Conservation (phyloP, 64 coral and sea anemone species). For the Stylophora pistillata region DNA sequence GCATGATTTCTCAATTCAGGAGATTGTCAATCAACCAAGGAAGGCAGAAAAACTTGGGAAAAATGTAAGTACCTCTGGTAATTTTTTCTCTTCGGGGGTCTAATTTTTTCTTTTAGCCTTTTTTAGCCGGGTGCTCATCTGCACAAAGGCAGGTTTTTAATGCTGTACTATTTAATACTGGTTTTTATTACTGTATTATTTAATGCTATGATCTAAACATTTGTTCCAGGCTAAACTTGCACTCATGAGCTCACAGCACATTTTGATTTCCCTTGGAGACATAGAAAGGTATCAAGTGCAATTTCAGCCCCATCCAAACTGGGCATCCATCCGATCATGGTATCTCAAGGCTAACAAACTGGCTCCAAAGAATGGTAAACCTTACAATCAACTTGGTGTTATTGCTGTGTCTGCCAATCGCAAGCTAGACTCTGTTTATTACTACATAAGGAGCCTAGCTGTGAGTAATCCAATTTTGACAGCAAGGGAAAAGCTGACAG, state of each 20-base stretch:
- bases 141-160: too few relatives aligned
- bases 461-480: conserved; percentile 91
- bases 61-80: conserved; percentile 50
- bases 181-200: background rate
- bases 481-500: conserved; percentile 82
- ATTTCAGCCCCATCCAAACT: conserved; percentile 63
- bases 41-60: conserved; percentile 75
- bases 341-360: conserved; percentile 93
- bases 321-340: conserved; percentile 71
- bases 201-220: background rate
- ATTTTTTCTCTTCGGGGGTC: too few relatives aligned
- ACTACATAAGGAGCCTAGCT: conserved; percentile 85
- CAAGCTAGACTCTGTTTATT: conserved; percentile 90
- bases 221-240: conserved; percentile 86
- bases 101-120: too few relatives aligned
- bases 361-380: conserved; percentile 97
- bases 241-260: conserved; percentile 81
- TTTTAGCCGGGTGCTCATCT: too few relatives aligned
- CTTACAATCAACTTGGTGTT: conserved; percentile 95
- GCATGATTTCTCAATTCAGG: conserved; percentile 68
- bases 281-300: conserved; percentile 88
- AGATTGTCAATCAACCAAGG: conserved; percentile 59
- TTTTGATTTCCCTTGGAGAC: conserved; percentile 93
- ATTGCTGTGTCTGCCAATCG: conserved; percentile 96
- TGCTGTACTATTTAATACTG: background rate